Evolutionary conservation across 2,797 vertebrate genomes (phyloP), one percentile per base, ranked within the genome.

Genomic region (Delichon dasypus): DNA sequence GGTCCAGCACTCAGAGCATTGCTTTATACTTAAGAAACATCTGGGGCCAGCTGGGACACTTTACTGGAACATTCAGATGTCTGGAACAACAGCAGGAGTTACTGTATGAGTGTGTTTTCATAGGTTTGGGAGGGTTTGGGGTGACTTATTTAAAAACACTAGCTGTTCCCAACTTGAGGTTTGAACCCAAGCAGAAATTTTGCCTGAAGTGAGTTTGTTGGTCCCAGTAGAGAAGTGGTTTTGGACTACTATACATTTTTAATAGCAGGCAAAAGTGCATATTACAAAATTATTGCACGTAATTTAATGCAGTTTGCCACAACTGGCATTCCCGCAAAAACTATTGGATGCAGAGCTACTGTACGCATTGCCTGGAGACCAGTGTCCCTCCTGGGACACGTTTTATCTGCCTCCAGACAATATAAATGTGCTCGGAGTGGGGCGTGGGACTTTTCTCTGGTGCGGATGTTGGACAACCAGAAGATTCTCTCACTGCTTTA

Each of bases 111-210:
- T 58, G 44, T 89, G 76, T 93, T 85, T 91, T 93, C 85, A 38
- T 91, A 92, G 89, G 79, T 81, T 97, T 86, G 89, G 90, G 95
- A 97, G 96, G 93, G 93, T 92, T 97, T 94, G 90, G 95, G 97
- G 88, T 96, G 93, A 96, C 95, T 97, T 94, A 90, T 78, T 91
- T 94, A 96, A 97, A 97, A 97, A 94, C 96, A 97, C 94, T 89
- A 89, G 93, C 96, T 91, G 89, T 97, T 97, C 97, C 96, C 88
- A 32, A 96, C 94, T 95, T 97, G 97, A 97, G 96, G 97, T 97
- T 97, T 97, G 95, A 97, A 97, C 89, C 96, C 93, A 86, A 93
- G 95, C 66, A 76, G 96, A 97, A 97, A 92, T 90, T 96, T 96
- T 96, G 96, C 97, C 97, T 42, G 65, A 91, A 96, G 96, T 94